A percentile compares a stretch with the other conserved stretches of the same genome.
phyloP scores from a whole-genome alignment of 1,140 invertebrate genomes.

The Eufriesea mexicana region DNA sequence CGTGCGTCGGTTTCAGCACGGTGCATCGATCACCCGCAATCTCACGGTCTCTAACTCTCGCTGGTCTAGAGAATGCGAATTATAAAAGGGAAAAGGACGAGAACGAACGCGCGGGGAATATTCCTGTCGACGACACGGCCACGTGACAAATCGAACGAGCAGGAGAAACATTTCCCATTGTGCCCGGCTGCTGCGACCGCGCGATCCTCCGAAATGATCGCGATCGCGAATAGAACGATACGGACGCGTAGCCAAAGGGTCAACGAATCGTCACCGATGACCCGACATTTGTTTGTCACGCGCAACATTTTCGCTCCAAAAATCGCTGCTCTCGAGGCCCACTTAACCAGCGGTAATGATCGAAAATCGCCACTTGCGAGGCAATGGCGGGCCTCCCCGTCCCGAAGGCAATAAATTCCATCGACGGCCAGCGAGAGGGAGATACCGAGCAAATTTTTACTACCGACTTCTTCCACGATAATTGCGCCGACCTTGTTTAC shows the following conservation, averaged over 20 bases:
- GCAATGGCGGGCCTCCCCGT: constrained; percentile 24
- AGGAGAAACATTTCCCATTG: not conserved
- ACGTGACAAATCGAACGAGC: constrained; percentile 14
- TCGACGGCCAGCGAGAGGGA: not conserved
- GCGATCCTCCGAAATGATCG: constrained; percentile 33
- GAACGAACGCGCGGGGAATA: not conserved
- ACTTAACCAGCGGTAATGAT: constrained; percentile 59
- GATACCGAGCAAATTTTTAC: constrained; percentile 49
- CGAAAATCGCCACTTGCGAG: constrained; percentile 62
- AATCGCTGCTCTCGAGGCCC: constrained; percentile 46
- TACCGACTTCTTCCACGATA: constrained; percentile 45
- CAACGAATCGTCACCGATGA: no score
- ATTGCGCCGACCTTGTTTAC: constrained; percentile 53
- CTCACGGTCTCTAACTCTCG: constrained; percentile 19
- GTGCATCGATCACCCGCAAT: constrained; percentile 47
- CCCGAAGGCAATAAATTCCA: constrained; percentile 47
- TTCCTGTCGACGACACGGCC: not conserved
- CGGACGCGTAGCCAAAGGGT: no score
- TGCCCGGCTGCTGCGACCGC: not conserved
- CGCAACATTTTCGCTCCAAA: constrained; percentile 36
- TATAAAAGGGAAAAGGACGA: not conserved
- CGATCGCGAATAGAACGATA: not conserved
- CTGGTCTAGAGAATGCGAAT: not conserved
- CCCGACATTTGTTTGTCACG: constrained; percentile 54
- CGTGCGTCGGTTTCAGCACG: constrained; percentile 25